These are phyloP conservation scores for Pristionchus fissidentatus DNA, from an alignment of 2,888 invertebrate species.

Conservation along the genomic window DNA sequence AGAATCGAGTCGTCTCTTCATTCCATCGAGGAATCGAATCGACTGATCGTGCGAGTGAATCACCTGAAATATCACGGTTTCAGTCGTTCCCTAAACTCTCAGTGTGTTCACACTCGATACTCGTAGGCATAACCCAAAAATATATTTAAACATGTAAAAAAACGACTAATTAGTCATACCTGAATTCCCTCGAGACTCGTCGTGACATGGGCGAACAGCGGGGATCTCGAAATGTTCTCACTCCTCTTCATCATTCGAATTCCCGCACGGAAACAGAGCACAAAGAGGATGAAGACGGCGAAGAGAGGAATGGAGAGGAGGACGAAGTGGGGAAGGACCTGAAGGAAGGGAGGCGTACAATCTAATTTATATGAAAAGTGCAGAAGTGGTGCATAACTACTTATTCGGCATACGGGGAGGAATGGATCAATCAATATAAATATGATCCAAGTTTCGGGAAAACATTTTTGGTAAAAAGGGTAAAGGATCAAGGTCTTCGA, in stretches of 20 bases:
- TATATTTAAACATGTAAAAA: too few relatives aligned
- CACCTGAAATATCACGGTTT: constrained; percentile 22
- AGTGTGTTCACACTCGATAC: too few relatives aligned
- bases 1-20: constrained; percentile 71
- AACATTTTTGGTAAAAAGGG: too few relatives aligned
- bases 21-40: constrained; percentile 66
- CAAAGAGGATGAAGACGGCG: constrained; percentile 75
- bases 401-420: neutral
- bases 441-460: too few relatives aligned
- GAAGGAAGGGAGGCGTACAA: too few relatives aligned
- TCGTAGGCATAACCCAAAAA: too few relatives aligned
- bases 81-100: neutral
- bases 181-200: constrained; percentile 77
- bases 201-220: constrained; percentile 80
- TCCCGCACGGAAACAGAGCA: constrained; percentile 76
- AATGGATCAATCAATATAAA: neutral
- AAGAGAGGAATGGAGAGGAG: constrained; percentile 76
- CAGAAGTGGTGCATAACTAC: neutral
- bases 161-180: too few relatives aligned
- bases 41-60: constrained; percentile 80
- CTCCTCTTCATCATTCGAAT: constrained; percentile 78
- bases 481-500: neutral
- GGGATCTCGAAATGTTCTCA: constrained; percentile 80
- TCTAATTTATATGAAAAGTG: too few relatives aligned
- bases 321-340: constrained; percentile 75